A percentile compares a stretch with the other conserved stretches of the same genome.
These are phyloP conservation scores for Cervus canadensis DNA, from an alignment of 2,113 vertebrate genomes.

Conservation along the genomic window DNA sequence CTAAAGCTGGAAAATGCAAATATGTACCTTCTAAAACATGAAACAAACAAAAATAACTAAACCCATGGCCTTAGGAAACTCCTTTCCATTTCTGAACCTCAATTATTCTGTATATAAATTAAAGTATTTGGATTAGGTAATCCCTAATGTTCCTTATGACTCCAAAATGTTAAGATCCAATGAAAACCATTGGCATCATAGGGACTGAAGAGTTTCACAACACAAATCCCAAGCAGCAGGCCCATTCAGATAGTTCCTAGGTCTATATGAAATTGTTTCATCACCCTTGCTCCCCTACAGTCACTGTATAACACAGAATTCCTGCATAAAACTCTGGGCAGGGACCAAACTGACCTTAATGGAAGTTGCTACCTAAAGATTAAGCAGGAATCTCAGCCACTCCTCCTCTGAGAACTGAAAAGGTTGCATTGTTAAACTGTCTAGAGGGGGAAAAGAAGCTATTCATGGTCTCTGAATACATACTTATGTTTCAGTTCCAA, in stretches of 20 bases:
- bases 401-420: slow-evolving; percentile 53
- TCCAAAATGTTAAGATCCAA: background rate
- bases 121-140: background rate
- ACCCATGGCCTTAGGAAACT: background rate
- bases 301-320: background rate
- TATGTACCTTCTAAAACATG: background rate
- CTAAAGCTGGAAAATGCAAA: background rate
- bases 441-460: background rate
- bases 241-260: background rate
- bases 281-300: background rate
- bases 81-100: background rate
- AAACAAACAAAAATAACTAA: slow-evolving; percentile 4
- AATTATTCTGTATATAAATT: background rate
- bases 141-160: background rate
- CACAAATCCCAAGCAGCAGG: background rate
- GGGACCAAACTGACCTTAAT: slow-evolving; percentile 26
- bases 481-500: slow-evolving; percentile 3
- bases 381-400: slow-evolving; percentile 54
- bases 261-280: background rate
- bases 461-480: slow-evolving; percentile 52
- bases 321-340: slow-evolving; percentile 1
- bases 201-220: background rate
- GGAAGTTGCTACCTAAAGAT: slow-evolving; percentile 41
- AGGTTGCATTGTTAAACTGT: slow-evolving; percentile 51
- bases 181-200: background rate